phyloP scores from a whole-genome alignment of 2,888 invertebrate species.

The Caenorhabditis sulstoni region DNA sequence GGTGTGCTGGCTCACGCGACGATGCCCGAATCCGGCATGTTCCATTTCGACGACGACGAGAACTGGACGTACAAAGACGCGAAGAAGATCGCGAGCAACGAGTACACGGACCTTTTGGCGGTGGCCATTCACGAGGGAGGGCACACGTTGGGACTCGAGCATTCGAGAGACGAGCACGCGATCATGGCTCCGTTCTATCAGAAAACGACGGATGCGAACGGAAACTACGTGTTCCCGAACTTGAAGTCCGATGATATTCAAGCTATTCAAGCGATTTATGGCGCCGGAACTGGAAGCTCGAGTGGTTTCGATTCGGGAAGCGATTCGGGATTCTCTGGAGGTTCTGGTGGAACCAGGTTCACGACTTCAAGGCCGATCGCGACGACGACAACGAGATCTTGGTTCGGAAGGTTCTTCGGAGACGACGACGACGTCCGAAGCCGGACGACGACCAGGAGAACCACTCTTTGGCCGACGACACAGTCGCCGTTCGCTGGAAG shows the following conservation, averaged over 20 bases:
- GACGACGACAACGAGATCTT: constrained; percentile 59
- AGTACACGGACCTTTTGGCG: constrained; percentile 75
- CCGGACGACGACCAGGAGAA: constrained; percentile 40
- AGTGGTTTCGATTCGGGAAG: constrained; percentile 29
- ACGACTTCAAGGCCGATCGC: constrained; percentile 33
- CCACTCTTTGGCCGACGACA: constrained; percentile 40
- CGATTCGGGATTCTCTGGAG: constrained; percentile 23
- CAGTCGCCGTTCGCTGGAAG: constrained; percentile 37
- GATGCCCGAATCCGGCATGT: constrained; percentile 78
- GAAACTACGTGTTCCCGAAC: constrained; percentile 75
- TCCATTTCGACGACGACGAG: constrained; percentile 80
- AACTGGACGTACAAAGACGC: constrained; percentile 79
- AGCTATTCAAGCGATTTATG: constrained; percentile 79
- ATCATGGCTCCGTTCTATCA: constrained; percentile 80
- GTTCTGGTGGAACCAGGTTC: constrained; percentile 2
- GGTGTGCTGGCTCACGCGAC: constrained; percentile 80
- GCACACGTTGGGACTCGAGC: constrained; percentile 69
- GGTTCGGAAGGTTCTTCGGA: constrained; percentile 68
- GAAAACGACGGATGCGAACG: constrained; percentile 74
- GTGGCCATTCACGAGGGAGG: constrained; percentile 80
- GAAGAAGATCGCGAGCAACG: constrained; percentile 71
- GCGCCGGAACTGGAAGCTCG: constrained; percentile 59
- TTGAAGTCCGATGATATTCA: constrained; percentile 74
- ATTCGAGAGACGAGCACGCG: constrained; percentile 74
- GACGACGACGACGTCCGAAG: constrained; percentile 40